phyloP scores from a whole-genome alignment of 2,113 vertebrate species.

The Chlamydotis undulata region DNA sequence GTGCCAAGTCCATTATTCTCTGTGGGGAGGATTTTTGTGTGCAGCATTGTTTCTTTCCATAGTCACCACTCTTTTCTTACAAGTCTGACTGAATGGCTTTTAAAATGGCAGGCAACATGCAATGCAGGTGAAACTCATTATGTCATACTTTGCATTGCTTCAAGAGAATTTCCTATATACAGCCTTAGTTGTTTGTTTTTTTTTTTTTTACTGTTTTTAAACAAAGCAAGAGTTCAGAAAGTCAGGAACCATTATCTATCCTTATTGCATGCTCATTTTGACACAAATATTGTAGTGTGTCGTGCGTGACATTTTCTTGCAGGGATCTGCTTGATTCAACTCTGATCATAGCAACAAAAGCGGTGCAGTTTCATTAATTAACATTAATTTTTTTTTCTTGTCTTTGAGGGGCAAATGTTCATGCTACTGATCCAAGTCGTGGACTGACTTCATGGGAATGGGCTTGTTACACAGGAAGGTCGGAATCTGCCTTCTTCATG shows the following conservation, averaged over 20 bases:
- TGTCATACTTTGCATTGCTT: background rate
- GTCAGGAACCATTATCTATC: background rate
- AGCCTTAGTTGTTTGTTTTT: background rate
- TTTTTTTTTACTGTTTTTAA: background rate
- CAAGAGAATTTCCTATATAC: background rate
- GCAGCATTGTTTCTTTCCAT: background rate
- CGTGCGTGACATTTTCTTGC: background rate
- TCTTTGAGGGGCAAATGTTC: conserved; percentile 85
- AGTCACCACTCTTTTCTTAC: background rate
- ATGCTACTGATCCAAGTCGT: conserved; percentile 83
- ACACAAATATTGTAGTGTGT: background rate
- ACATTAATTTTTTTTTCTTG: background rate
- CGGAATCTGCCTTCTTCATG: conserved; percentile 86
- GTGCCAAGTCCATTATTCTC: background rate
- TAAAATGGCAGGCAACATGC: background rate
- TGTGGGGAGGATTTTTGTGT: background rate
- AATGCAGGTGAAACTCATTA: background rate
- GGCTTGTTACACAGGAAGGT: conserved; percentile 91
- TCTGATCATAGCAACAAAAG: background rate
- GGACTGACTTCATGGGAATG: conserved; percentile 89
- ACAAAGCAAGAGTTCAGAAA: background rate
- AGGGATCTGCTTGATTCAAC: background rate
- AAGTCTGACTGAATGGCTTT: background rate
- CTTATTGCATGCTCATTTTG: background rate
- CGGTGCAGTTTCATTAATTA: background rate